Evolutionary conservation across 1,140 invertebrate genomes (phyloP).

Genomic region (Littorina saxatilis): DNA sequence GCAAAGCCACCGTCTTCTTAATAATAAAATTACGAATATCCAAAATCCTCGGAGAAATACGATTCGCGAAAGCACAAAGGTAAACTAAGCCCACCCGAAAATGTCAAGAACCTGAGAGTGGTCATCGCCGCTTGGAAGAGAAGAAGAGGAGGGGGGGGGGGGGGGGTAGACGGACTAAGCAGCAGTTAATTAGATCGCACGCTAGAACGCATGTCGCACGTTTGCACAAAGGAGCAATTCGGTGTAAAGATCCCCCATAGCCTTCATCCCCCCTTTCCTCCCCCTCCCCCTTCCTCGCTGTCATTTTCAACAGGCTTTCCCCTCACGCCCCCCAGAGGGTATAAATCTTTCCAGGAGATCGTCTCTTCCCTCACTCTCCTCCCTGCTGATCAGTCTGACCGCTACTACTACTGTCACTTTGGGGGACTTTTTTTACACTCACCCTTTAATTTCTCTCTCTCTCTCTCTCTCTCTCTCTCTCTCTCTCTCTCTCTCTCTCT

Average conservation of each 20-base stretch:
- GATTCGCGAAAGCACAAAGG: too few relatives aligned
- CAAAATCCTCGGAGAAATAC: too few relatives aligned
- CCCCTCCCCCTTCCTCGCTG: not conserved
- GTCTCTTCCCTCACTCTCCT: not conserved
- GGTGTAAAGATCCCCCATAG: not conserved
- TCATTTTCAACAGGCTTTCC: constrained; percentile 24
- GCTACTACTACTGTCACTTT: not conserved
- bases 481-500: not conserved
- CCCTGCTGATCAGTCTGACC: not conserved
- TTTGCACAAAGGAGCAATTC: constrained; percentile 26
- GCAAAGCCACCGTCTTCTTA: too few relatives aligned
- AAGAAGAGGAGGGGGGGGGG: not conserved
- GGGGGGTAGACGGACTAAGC: not conserved
- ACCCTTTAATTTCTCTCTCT: not conserved
- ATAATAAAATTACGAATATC: too few relatives aligned
- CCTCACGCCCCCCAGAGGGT: not conserved
- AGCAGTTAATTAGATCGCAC: constrained; percentile 24
- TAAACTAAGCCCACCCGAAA: too few relatives aligned
- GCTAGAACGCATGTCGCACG: constrained; percentile 19
- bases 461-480: not conserved
- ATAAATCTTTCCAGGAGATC: constrained; percentile 1
- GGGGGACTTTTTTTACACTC: not conserved
- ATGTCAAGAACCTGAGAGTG: too few relatives aligned
- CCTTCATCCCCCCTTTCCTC: too few relatives aligned
- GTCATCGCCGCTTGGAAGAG: too few relatives aligned